phyloP scores from a whole-genome alignment of 2,888 invertebrate genomes.

The Lasioglossum morio region DNA sequence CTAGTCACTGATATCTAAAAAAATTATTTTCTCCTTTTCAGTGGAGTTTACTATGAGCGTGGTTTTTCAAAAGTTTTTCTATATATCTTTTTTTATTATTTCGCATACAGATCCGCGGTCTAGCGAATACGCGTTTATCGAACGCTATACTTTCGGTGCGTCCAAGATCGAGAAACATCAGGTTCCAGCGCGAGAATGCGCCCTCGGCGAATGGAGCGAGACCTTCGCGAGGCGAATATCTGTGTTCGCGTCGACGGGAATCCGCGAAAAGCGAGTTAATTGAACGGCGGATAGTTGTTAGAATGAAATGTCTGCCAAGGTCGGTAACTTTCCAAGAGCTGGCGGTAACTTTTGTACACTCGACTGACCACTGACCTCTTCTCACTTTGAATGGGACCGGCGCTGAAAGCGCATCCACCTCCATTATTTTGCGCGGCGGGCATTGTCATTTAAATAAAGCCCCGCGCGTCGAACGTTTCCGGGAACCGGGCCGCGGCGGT shows the following conservation, averaged over 20 bases:
- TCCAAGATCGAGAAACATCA: background rate
- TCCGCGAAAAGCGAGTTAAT: conserved; percentile 35
- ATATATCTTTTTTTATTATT: too few relatives aligned
- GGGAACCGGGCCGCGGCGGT: background rate
- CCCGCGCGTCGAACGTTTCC: conserved; percentile 23
- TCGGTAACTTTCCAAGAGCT: conserved; percentile 77
- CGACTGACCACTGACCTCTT: conserved; percentile 57
- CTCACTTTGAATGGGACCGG: conserved; percentile 42
- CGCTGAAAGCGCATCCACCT: conserved; percentile 29
- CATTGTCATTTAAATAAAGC: conserved; percentile 49
- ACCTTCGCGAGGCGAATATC: background rate
- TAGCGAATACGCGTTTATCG: too few relatives aligned
- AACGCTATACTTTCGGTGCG: too few relatives aligned
- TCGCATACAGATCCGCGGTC: too few relatives aligned
- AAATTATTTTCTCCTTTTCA: too few relatives aligned
- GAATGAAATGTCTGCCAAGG: conserved; percentile 77
- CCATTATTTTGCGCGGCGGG: conserved; percentile 22
- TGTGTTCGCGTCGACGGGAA: background rate
- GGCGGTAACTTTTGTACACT: conserved; percentile 57
- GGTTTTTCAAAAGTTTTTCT: too few relatives aligned
- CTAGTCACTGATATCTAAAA: too few relatives aligned
- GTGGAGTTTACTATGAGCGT: too few relatives aligned
- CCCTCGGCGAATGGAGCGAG: background rate
- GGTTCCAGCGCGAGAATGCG: background rate
- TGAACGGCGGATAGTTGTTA: conserved; percentile 28